Evolutionary conservation across 2,888 invertebrate genomes (phyloP).

Genomic region (Pristionchus fissidentatus): DNA sequence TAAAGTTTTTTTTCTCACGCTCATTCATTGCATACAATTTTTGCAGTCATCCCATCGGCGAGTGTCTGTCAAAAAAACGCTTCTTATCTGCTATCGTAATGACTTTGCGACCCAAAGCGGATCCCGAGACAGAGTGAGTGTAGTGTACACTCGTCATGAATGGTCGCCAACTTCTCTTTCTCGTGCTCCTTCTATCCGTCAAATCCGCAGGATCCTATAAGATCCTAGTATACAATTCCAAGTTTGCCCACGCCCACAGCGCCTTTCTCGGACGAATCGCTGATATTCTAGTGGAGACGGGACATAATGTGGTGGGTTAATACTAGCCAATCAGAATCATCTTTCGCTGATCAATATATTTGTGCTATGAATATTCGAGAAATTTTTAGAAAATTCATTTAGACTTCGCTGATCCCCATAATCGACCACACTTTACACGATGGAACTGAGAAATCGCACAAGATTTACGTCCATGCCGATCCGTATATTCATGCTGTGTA

Average conservation of each 20-base stretch:
- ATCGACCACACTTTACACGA: not conserved
- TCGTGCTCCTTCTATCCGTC: not conserved
- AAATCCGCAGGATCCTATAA: not conserved
- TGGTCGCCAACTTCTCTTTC: not conserved
- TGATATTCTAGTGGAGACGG: not conserved
- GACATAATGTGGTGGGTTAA: constrained; percentile 2
- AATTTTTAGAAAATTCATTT: not conserved
- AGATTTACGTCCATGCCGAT: constrained; percentile 10
- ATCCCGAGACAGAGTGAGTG: no score
- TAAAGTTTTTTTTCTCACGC: no score
- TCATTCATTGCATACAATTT: no score
- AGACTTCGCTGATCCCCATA: constrained; percentile 5
- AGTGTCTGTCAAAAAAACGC: no score
- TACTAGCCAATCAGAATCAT: no score
- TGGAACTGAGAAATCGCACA: not conserved
- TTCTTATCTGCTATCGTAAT: no score
- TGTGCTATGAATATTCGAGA: not conserved
- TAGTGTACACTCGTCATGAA: no score
- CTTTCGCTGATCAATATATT: no score
- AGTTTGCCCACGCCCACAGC: not conserved
- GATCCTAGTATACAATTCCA: not conserved
- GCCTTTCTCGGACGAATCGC: constrained; percentile 18
- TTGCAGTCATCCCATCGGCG: no score
- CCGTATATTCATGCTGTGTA: not conserved
- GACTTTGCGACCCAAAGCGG: no score